Evolutionary conservation across 2,797 vertebrate species (phyloP), one percentile per base, ranked within the genome.

Genomic region (Acestrorhynchus altus): DNA sequence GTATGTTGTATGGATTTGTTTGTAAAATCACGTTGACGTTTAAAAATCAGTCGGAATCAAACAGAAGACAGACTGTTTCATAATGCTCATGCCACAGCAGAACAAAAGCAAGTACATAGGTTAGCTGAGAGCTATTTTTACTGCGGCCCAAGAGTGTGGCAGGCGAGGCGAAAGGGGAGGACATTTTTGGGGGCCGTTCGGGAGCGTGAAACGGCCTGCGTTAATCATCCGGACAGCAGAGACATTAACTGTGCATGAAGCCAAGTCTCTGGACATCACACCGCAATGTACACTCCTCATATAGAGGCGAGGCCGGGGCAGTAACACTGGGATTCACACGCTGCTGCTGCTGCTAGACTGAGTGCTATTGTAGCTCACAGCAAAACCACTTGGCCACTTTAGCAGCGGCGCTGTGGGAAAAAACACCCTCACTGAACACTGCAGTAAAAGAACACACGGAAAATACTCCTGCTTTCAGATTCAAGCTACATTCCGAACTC

Each of bases 221-320:
- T 92, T 91, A 92, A 91, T 94, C 91, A 92, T 93, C 86, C 87
- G 84, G 91, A 94, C 91, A 92, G 92, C 87, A 80, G 86, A 90
- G 85, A 90, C 91, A 92, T 93, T 91, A 93, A 92, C 89, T 87
- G 92, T 88, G 89, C 88, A 90, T 92, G 91, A 92, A 89, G 90
- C 86, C 69, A 7, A 28, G 88, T 92, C 90, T 91, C 88, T 86
- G 85, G 88, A 88, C 89, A 85, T 89, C 83, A 83, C 77, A 83
- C 81, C 65, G 83, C 81, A 79, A 79, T 81, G 80, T 79, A 76
- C 74, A 77, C 86, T 87, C 72, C 20, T 72, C 59, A 72, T 76
- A 63, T 76, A 59, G 69, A 67, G 68, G 75, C 63, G 63, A 69
- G 74, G 75, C 40, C 69, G 40, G 78, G 73, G 68, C 76, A 85